Percentiles rank a stretch among this genome's conserved stretches.
Evolutionary conservation across 2,113 vertebrate genomes (phyloP).

Genomic region (Nothocercus julius): DNA sequence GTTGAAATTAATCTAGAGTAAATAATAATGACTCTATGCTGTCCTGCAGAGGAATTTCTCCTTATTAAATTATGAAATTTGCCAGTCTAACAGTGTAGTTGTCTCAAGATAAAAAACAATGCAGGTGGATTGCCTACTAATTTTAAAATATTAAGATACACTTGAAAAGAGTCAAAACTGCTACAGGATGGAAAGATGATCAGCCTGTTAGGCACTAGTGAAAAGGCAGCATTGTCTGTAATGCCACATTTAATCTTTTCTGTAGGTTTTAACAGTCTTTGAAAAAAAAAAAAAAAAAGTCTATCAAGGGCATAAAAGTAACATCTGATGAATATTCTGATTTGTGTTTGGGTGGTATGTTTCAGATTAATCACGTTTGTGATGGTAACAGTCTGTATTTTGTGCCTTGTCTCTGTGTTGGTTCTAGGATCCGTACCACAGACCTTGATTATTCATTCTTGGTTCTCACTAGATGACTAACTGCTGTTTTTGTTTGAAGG

Average conservation of each 20-base stretch:
- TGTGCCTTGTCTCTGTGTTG: neutral
- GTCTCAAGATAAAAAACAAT: neutral
- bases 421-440: neutral
- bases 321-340: neutral
- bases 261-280: neutral
- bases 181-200: neutral
- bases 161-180: neutral
- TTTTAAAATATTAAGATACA: neutral
- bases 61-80: neutral
- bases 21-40: neutral
- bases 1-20: neutral
- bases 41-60: neutral
- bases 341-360: neutral
- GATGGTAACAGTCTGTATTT: neutral
- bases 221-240: neutral
- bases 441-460: neutral
- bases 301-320: neutral
- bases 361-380: neutral
- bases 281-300: neutral
- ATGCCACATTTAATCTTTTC: neutral
- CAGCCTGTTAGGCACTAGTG: neutral
- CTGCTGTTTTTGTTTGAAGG: slow-evolving; percentile 49
- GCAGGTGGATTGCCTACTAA: neutral
- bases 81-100: neutral
- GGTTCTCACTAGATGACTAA: neutral